phyloP scores from a whole-genome alignment of 2,797 vertebrate species.

The Anomalospiza imberbis region DNA sequence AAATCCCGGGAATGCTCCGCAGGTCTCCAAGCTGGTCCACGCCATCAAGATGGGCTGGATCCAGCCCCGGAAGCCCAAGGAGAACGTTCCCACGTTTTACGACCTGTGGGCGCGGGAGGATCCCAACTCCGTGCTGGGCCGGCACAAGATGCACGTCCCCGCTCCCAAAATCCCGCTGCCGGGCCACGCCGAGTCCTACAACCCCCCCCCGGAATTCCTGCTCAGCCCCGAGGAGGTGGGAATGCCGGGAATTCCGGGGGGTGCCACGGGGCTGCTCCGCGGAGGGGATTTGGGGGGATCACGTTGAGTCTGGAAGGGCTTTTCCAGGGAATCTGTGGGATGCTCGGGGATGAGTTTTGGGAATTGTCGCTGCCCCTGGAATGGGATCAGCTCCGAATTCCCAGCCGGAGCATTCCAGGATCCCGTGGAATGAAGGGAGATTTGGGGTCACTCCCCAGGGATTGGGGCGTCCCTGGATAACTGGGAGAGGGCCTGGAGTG shows the following conservation, averaged over 20 bases:
- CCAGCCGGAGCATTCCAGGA: background rate
- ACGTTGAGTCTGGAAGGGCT: background rate
- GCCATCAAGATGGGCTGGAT: background rate
- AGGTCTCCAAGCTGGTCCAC: background rate
- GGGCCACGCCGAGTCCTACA: background rate
- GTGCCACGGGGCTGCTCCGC: fast-evolving
- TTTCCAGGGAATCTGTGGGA: background rate
- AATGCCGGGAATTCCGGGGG: background rate
- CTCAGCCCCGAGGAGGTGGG: background rate
- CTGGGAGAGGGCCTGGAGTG: background rate
- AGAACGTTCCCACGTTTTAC: fast-evolving
- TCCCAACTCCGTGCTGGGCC: background rate
- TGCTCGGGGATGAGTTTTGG: background rate
- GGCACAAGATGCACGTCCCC: background rate
- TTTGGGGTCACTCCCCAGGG: background rate
- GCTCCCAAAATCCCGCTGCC: background rate
- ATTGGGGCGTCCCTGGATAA: background rate
- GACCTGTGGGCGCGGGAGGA: background rate
- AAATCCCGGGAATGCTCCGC: background rate
- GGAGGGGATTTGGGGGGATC: background rate
- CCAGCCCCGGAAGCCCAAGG: background rate
- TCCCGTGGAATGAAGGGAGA: background rate
- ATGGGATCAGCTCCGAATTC: background rate
- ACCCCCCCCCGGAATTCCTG: background rate
- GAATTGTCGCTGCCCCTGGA: background rate